A percentile compares a stretch with the other conserved stretches of the same genome.
These are phyloP conservation scores for Acromyrmex echinatior DNA, from an alignment of 1,140 invertebrate species.

Conservation along the genomic window DNA sequence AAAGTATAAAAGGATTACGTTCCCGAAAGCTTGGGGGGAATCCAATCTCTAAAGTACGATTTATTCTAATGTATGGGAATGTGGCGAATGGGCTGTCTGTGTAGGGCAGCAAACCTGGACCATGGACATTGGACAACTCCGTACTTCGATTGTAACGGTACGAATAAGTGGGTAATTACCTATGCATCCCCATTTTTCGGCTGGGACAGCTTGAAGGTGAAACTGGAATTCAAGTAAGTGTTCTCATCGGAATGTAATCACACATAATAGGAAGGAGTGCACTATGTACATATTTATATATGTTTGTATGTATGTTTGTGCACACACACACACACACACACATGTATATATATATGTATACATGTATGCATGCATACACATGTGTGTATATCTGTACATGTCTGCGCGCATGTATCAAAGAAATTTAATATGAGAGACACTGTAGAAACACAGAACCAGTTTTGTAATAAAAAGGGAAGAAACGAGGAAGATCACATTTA, in stretches of 20 bases:
- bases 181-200: constrained; percentile 99
- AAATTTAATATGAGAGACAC: constrained; percentile 61
- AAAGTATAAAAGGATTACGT: constrained; percentile 53
- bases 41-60: constrained; percentile 76
- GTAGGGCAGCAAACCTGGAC: constrained; percentile 92
- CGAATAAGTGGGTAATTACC: constrained; percentile 97
- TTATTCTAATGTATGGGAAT: constrained; percentile 83
- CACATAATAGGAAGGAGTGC: background rate
- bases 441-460: constrained; percentile 61
- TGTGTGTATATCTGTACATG: background rate
- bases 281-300: too few species aligned
- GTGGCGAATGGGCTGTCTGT: constrained; percentile 63
- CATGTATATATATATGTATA: too few species aligned
- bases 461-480: constrained; percentile 73
- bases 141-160: constrained; percentile 97
- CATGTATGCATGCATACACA: background rate
- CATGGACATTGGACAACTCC: constrained; percentile 98
- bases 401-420: constrained; percentile 13
- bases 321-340: too few species aligned
- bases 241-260: constrained; percentile 40
- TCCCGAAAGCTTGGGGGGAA: constrained; percentile 1
- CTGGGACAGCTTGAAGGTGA: constrained; percentile 96
- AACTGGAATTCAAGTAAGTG: constrained; percentile 97
- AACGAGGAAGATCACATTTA: constrained; percentile 84
- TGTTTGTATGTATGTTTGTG: too few species aligned